Evolutionary conservation across 2,888 invertebrate species (phyloP), one percentile per base, ranked within the genome.

Genomic region (Apocheima hispidaria): DNA sequence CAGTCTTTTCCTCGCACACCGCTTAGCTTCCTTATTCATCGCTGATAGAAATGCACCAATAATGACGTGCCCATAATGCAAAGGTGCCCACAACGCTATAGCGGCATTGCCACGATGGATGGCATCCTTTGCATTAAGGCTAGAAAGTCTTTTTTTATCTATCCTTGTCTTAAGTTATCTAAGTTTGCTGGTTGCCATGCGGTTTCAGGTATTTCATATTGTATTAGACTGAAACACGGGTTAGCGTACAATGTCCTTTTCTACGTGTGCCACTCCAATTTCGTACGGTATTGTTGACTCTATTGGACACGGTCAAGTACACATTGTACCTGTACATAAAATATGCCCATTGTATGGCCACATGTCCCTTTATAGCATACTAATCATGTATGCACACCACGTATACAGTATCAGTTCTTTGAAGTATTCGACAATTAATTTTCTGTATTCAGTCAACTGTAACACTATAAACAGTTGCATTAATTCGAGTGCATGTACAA

Each of bases 221-320:
- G 72, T 80, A 72, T 82, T 70, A 81, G 83, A 46, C 36, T 38
- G 21, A 60, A 55, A 46, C 46, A 30, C 33, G 14, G 30, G 41
- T 83, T 78, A 63, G 66, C 71, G 73, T 69, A 68, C 70, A 66
- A 64, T 72, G 74, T 77, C 76, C 71, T 71, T 74, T 78, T 77
- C 71, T 72, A 75, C 74, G 73, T 69, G 71, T 72, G 71, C 70
- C 76, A 72, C 79, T 81, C 77, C 73, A 77, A 83, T 83, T 82
- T 74, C 72, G 60, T 73, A 73, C 56, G 61, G 55, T 57, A 55
- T 65, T 71, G 56, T 57, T 7, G 20, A 21, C 50, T 62, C 20
- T 65, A 78, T 91, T 86, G 76, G 91, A 85, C 85, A 91, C 89
- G 90, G 91, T 83, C 89, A 87, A 86, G 78, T 83, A 77, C 87